Evolutionary conservation across 1,140 invertebrate species (phyloP), one percentile per base, ranked within the genome.

Genomic region (Orchestia grillus): DNA sequence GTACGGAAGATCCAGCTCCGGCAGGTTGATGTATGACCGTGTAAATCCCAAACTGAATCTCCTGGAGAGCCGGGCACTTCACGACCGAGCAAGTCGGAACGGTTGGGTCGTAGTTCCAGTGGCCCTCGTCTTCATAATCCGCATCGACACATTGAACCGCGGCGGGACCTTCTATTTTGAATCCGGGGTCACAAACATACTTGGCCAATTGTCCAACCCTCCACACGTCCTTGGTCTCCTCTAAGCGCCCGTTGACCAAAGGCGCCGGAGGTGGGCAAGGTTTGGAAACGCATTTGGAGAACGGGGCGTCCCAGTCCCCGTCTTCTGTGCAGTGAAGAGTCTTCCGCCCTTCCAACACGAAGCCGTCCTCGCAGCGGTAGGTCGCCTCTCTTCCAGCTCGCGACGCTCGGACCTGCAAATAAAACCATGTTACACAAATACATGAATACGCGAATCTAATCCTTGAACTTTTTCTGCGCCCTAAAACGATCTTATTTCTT

Each of bases 361-460:
- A 97, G 16, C 97, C 97, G 41, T 40, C 41, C 44, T 97, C 96
- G 90, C 97, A 97, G 36, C 92, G 95, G 92, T 97, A 97, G 28
- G 96, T 95, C 19, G 96, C 96, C 53, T 96, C 95, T 44, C 96
- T 96, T 41, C 62, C 44, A 36, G 57, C 44, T 15, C 94, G 28
- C 43, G 96, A 96, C 16, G 96, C 96, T 41, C 96, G 92, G 11
- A 97, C 96, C 96, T 97, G 87, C 42, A 36, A 40, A 91, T n/a
- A 16, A 8, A 77, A 77, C 28, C 47, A 53, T 8, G 6, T 19
- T n/a, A n/a, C n/a, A n/a, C n/a, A n/a, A n/a, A n/a, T n/a, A n/a
- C n/a, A n/a, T n/a, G n/a, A n/a, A n/a, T n/a, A n/a, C n/a, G n/a
- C n/a, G n/a, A n/a, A n/a, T n/a, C n/a, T n/a, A n/a, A n/a, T n/a